Conservation (phyloP, 2,113 vertebrate genomes). For the Heteronetta atricapilla region DNA sequence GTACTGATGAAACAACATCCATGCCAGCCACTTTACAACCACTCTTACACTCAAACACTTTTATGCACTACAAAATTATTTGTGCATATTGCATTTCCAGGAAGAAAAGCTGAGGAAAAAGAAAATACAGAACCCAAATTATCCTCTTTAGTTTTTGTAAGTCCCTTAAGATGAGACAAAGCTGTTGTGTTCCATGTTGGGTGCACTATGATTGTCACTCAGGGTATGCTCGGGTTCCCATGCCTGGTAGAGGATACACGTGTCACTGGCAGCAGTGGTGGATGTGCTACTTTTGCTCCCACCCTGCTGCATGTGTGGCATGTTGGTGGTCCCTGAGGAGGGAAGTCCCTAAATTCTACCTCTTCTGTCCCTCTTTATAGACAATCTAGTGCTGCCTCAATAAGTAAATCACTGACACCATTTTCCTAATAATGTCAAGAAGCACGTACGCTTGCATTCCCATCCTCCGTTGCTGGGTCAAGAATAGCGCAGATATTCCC, state of each 20-base stretch:
- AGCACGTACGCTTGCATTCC: fast-evolving
- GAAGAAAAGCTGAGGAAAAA: neutral
- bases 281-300: neutral
- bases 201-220: neutral
- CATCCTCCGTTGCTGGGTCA: neutral
- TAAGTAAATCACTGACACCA: neutral
- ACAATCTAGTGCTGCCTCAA: neutral
- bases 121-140: neutral
- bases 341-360: neutral
- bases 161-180: neutral
- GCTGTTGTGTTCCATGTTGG: neutral
- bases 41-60: fast-evolving
- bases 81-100: neutral
- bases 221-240: neutral
- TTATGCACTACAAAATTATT: neutral
- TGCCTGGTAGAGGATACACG: neutral
- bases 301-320: neutral
- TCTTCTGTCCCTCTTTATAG: neutral
- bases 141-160: neutral
- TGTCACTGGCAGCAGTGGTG: neutral
- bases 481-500: neutral
- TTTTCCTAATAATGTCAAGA: neutral
- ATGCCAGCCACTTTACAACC: neutral
- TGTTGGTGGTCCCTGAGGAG: fast-evolving
- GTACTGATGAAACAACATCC: neutral